A percentile compares a stretch with the other conserved stretches of the same genome.
These are phyloP conservation scores for Caenorhabditis angaria DNA, from an alignment of 2,888 invertebrate species.

Conservation along the genomic window DNA sequence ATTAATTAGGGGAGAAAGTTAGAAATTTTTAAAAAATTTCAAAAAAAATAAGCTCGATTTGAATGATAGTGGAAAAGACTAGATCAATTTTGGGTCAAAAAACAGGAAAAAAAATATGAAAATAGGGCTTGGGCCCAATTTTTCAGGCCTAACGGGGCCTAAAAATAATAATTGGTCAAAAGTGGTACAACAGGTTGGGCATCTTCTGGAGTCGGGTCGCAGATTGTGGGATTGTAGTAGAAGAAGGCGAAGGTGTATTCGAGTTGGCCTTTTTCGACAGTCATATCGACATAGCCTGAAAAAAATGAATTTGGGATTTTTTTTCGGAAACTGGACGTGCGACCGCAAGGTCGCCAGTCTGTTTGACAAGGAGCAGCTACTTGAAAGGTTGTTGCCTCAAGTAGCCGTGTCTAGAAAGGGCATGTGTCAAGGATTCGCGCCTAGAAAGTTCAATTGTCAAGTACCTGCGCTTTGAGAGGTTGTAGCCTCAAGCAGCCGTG, in stretches of 20 bases:
- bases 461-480: no score
- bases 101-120: not conserved
- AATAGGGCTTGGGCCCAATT: not conserved
- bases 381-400: no score
- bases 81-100: not conserved
- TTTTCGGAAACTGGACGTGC: no score
- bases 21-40: no score
- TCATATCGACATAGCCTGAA: conserved; percentile 61
- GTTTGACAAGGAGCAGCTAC: no score
- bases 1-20: no score
- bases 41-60: conserved; percentile 5
- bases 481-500: no score
- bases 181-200: conserved; percentile 12
- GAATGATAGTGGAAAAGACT: conserved; percentile 9
- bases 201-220: conserved; percentile 52
- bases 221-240: conserved; percentile 67
- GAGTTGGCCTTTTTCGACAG: conserved; percentile 56
- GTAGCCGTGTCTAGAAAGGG: no score
- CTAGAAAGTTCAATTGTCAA: no score
- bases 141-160: not conserved
- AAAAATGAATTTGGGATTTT: no score
- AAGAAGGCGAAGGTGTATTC: conserved; percentile 70
- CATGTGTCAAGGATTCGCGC: no score
- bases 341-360: no score
- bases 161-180: conserved; percentile 11